Conservation (phyloP, 1,140 invertebrate genomes). For the Thereuonema tuberculata region DNA sequence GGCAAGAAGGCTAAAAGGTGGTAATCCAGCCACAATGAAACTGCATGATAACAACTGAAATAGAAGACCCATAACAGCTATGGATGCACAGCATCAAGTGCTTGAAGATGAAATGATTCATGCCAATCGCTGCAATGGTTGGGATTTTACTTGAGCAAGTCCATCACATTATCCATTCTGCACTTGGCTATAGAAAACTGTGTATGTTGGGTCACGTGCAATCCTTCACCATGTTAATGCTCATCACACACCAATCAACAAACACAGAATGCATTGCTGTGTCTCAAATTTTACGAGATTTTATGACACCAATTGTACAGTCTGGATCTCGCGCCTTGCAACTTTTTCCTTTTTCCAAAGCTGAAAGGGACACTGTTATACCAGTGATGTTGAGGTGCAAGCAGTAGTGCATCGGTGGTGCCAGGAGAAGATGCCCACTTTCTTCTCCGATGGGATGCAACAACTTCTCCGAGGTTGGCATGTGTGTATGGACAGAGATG, state of each 20-base stretch:
- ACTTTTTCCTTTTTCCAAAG: not conserved
- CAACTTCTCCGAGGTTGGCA: not conserved
- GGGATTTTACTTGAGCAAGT: too few relatives aligned
- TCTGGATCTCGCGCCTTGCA: not conserved
- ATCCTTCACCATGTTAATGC: not conserved
- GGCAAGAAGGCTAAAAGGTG: too few relatives aligned
- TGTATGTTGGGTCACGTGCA: too few relatives aligned
- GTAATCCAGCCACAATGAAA: too few relatives aligned
- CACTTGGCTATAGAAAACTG: too few relatives aligned
- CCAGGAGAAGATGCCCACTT: not conserved
- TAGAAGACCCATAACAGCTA: too few relatives aligned
- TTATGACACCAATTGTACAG: not conserved
- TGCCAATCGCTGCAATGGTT: too few relatives aligned
- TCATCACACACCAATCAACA: not conserved
- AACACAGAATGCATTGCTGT: not conserved
- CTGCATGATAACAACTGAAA: too few relatives aligned
- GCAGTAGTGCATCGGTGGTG: not conserved
- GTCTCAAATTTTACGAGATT: not conserved
- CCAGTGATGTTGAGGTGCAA: not conserved
- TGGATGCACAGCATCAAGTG: too few relatives aligned
- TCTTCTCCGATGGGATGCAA: not conserved
- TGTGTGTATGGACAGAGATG: not conserved
- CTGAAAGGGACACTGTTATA: not conserved
- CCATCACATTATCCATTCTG: too few relatives aligned
- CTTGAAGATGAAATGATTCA: too few relatives aligned